Evolutionary conservation across 2,797 vertebrate species (phyloP).

Genomic region (Coregonus sp.): DNA sequence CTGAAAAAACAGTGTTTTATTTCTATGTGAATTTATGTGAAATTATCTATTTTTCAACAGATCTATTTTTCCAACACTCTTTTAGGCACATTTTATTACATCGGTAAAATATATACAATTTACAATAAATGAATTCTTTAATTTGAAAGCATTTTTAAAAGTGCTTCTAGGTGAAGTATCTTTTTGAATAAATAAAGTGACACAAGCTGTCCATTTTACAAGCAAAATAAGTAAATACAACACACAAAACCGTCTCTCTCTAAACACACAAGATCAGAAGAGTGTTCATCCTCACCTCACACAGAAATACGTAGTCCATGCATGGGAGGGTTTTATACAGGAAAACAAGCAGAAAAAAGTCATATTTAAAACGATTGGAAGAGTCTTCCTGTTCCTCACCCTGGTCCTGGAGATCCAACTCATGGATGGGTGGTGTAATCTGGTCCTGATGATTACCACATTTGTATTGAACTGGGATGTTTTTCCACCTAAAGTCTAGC

Average conservation of each 20-base stretch:
- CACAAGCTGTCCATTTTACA: slow-evolving; percentile 45
- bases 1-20: neutral
- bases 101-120: slow-evolving; percentile 64
- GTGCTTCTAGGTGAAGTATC: slow-evolving; percentile 62
- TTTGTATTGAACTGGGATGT: neutral
- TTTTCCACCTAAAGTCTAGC: neutral
- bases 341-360: slow-evolving; percentile 27
- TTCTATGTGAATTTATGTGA: neutral
- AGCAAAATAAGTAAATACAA: slow-evolving; percentile 58
- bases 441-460: neutral
- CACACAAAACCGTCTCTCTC: slow-evolving; percentile 46
- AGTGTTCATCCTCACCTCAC: slow-evolving; percentile 51
- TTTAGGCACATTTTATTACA: slow-evolving; percentile 70
- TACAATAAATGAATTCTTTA: slow-evolving; percentile 67
- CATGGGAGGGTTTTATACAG: slow-evolving; percentile 26
- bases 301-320: slow-evolving; percentile 18
- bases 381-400: neutral
- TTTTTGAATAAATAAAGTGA: slow-evolving; percentile 71
- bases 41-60: neutral
- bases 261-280: slow-evolving; percentile 34
- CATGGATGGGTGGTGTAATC: neutral
- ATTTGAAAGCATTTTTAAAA: slow-evolving; percentile 71
- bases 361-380: slow-evolving; percentile 12
- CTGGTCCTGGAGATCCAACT: neutral
- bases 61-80: slow-evolving; percentile 27